phyloP scores from a whole-genome alignment of 2,888 invertebrate genomes.

The Pristionchus fissidentatus region DNA sequence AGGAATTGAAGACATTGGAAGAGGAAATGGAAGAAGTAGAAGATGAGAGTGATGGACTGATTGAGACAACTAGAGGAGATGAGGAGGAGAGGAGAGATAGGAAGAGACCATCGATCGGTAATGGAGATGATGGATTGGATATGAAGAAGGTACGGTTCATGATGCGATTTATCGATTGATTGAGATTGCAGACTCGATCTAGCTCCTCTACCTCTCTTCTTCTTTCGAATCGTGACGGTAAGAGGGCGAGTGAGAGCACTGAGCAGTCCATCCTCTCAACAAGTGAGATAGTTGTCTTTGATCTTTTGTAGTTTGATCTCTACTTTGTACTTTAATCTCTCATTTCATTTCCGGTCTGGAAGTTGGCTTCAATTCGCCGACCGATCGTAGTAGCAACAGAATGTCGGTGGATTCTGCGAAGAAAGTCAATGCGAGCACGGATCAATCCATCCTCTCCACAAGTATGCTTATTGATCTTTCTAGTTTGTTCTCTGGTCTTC shows the following conservation, averaged over 20 bases:
- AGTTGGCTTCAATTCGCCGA: background rate
- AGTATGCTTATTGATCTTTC: too few species aligned
- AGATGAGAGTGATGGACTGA: background rate
- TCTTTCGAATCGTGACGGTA: too few species aligned
- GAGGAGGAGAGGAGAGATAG: background rate
- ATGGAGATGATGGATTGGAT: background rate
- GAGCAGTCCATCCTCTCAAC: background rate
- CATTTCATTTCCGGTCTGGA: background rate
- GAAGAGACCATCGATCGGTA: background rate
- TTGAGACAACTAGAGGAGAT: background rate
- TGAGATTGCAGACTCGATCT: background rate
- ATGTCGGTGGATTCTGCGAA: too few species aligned
- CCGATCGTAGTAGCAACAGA: too few species aligned
- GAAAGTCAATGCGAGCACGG: too few species aligned
- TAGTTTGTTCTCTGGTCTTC: too few species aligned
- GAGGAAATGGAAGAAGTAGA: background rate
- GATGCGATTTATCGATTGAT: background rate
- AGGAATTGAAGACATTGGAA: background rate
- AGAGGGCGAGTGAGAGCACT: too few species aligned
- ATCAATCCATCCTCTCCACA: too few species aligned
- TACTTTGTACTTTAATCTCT: background rate
- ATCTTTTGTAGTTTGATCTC: background rate
- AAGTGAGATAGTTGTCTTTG: too few species aligned
- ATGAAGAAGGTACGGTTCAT: slow-evolving; percentile 1
- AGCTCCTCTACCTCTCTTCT: background rate